Conservation (phyloP, 2,113 vertebrate genomes). For the Callocephalon fimbriatum region DNA sequence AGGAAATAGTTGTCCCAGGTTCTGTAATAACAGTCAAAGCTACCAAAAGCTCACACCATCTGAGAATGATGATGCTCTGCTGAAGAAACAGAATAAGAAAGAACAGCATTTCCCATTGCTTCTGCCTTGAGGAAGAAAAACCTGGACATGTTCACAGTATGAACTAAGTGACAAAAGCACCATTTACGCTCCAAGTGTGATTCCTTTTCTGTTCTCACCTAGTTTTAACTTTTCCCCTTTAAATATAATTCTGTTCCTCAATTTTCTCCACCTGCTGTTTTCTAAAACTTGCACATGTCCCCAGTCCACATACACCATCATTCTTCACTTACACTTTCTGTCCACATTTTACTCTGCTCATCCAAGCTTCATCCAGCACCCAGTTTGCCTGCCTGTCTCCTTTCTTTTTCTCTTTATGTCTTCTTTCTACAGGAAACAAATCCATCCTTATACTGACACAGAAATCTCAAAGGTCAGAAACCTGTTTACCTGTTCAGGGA, state of each 20-base stretch:
- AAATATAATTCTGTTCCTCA: not conserved
- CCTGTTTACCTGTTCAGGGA: not conserved
- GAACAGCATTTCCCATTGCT: not conserved
- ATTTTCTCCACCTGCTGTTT: slow-evolving; percentile 35
- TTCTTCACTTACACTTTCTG: not conserved
- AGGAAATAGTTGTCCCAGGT: not conserved
- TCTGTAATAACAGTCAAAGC: not conserved
- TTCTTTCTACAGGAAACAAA: not conserved
- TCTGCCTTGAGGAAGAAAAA: slow-evolving; percentile 6
- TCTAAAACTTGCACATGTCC: not conserved
- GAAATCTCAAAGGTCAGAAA: not conserved
- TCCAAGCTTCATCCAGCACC: not conserved
- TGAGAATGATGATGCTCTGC: not conserved
- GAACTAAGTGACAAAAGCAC: slow-evolving; percentile 3
- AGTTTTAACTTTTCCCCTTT: not conserved
- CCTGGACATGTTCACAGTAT: not conserved
- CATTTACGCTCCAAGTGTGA: not conserved
- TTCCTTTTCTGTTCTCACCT: slow-evolving; percentile 41
- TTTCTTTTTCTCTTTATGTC: not conserved
- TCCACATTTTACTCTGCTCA: not conserved
- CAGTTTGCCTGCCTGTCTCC: not conserved
- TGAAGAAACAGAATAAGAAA: not conserved
- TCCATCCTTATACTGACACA: not conserved
- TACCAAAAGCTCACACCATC: not conserved
- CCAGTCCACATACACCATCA: not conserved